Evolutionary conservation across 2,888 invertebrate species (phyloP).

Genomic region (Diarsia mendica): DNA sequence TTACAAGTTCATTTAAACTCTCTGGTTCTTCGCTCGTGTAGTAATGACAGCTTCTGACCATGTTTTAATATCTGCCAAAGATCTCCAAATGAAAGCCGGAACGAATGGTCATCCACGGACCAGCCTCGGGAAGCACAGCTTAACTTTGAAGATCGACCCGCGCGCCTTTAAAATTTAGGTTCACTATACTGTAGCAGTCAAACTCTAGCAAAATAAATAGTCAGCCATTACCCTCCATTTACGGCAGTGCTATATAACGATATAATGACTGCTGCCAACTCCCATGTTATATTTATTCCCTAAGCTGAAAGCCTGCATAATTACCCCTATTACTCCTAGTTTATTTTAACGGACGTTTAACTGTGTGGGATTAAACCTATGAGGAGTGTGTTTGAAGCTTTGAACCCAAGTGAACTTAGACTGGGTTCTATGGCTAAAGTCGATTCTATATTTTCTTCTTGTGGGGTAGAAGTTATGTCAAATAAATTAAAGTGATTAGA

Average conservation of each 20-base stretch:
- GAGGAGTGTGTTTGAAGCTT: constrained; percentile 30
- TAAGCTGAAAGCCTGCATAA: constrained; percentile 48
- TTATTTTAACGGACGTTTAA: constrained; percentile 55
- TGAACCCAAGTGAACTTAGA: constrained; percentile 27
- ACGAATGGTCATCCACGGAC: neutral
- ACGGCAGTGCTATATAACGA: constrained; percentile 42
- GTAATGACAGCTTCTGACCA: too few relatives aligned
- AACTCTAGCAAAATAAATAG: constrained; percentile 38
- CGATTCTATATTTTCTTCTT: neutral
- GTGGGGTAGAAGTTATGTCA: neutral
- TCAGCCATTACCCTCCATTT: constrained; percentile 35
- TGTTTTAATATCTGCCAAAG: too few relatives aligned
- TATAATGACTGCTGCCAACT: constrained; percentile 46
- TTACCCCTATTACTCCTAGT: constrained; percentile 34
- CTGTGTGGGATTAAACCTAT: constrained; percentile 13
- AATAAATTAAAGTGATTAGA: neutral
- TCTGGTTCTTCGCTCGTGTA: neutral
- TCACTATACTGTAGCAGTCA: neutral
- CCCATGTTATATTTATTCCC: constrained; percentile 42
- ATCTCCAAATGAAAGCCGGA: neutral
- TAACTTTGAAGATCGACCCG: neutral
- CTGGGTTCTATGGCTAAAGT: neutral
- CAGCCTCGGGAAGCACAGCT: neutral
- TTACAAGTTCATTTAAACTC: neutral
- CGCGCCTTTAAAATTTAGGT: neutral